phyloP scores from a whole-genome alignment of 2,888 invertebrate species.

The Iphiclides podalirius region DNA sequence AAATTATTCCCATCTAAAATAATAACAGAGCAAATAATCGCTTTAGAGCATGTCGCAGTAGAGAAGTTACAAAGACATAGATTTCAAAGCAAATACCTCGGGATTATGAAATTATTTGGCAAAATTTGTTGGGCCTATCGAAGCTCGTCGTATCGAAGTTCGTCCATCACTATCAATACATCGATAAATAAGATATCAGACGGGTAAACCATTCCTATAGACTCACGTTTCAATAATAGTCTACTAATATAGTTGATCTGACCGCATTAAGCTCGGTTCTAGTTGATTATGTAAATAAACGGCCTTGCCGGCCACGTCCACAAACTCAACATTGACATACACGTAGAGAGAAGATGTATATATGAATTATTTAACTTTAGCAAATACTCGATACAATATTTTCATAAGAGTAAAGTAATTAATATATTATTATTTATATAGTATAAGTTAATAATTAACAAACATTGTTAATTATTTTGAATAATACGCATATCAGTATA shows the following conservation, averaged over 20 bases:
- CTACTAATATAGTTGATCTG: slow-evolving; percentile 18
- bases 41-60: no score
- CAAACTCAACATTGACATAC: slow-evolving; percentile 12
- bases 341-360: slow-evolving; percentile 11
- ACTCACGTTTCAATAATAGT: slow-evolving; percentile 12
- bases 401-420: not conserved
- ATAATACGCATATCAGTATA: no score
- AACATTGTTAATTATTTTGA: no score
- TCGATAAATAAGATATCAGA: slow-evolving; percentile 2
- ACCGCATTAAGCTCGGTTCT: slow-evolving; percentile 22
- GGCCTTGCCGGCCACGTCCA: slow-evolving; percentile 42
- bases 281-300: slow-evolving; percentile 25
- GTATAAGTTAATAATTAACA: no score
- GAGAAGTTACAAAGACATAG: no score
- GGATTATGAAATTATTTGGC: no score
- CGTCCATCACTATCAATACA: not conserved
- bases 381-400: not conserved
- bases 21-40: no score
- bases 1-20: no score
- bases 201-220: slow-evolving; percentile 4
- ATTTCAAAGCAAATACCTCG: no score
- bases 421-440: no score
- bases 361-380: slow-evolving; percentile 3
- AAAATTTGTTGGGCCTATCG: no score
- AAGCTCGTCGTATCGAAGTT: no score